Percentiles rank a stretch among this genome's conserved stretches.
Conservation (phyloP, 2,888 invertebrate genomes). For the Cotesia congregata region DNA sequence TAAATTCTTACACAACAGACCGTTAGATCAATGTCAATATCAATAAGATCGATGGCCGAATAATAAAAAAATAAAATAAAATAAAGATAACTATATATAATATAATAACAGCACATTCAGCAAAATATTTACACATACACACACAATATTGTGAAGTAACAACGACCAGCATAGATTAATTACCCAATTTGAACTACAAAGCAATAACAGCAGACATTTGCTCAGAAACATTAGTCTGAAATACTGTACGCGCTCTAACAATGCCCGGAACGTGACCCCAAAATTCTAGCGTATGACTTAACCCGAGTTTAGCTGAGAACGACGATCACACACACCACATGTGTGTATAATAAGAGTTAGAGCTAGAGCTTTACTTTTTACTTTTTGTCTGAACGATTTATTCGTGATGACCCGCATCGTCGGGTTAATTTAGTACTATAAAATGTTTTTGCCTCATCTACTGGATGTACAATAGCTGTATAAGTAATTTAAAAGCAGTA, state of each 20-base stretch:
- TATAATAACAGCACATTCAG: background rate
- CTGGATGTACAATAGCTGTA: background rate
- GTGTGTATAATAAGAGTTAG: background rate
- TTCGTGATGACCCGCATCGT: background rate
- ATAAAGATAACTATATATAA: conserved; percentile 15
- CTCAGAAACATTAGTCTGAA: conserved; percentile 3
- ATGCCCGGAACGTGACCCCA: conserved; percentile 46
- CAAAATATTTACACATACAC: conserved; percentile 16
- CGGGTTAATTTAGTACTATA: background rate
- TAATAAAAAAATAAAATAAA: background rate
- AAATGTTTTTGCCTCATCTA: background rate
- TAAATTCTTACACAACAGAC: conserved; percentile 5
- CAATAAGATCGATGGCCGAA: background rate
- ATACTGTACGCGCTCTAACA: conserved; percentile 19
- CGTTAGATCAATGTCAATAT: conserved; percentile 32
- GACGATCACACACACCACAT: conserved; percentile 24
- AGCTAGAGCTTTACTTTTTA: background rate
- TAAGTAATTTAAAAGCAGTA: background rate
- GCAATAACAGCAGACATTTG: conserved; percentile 16
- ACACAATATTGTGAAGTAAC: background rate
- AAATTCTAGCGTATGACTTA: conserved; percentile 42
- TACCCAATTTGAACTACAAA: conserved; percentile 10
- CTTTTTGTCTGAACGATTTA: conserved; percentile 19
- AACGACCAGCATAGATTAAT: background rate
- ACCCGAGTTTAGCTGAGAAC: conserved; percentile 17